Evolutionary conservation across 2,113 vertebrate genomes (phyloP).

Genomic region (Chiloscyllium plagiosum): DNA sequence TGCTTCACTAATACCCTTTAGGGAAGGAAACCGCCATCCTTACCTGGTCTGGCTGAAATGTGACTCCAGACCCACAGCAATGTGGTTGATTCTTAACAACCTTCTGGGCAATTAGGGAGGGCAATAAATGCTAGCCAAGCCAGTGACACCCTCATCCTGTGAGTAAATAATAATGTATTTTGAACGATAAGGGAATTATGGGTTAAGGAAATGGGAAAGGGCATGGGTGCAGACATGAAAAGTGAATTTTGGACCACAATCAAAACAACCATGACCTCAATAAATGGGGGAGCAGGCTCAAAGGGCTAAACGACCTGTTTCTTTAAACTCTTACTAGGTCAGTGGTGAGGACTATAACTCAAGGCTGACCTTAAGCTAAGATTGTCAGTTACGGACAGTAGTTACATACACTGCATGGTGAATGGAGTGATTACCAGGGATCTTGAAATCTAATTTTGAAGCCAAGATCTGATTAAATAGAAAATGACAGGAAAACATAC

Average conservation of each 20-base stretch:
- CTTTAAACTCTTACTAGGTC: neutral
- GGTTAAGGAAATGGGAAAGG: neutral
- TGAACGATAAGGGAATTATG: too few species aligned
- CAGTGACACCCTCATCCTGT: too few species aligned
- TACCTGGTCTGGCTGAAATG: too few species aligned
- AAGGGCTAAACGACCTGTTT: neutral
- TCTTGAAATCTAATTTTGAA: neutral
- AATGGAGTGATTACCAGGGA: neutral
- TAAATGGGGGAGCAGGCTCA: neutral
- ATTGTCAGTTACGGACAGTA: neutral
- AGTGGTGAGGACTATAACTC: neutral
- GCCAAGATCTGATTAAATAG: neutral
- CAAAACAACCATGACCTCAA: neutral
- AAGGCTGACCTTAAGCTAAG: neutral
- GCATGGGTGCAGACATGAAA: neutral
- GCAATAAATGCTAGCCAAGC: too few species aligned
- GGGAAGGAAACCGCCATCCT: too few species aligned
- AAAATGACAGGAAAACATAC: conserved; percentile 52
- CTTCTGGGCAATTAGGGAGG: too few species aligned
- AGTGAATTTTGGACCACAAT: neutral
- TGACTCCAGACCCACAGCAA: too few species aligned
- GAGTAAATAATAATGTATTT: too few species aligned
- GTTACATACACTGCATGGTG: neutral
- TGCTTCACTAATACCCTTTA: too few species aligned
- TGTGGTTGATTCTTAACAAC: too few species aligned